phyloP scores from a whole-genome alignment of 2,797 vertebrate species.

The Morus bassanus region DNA sequence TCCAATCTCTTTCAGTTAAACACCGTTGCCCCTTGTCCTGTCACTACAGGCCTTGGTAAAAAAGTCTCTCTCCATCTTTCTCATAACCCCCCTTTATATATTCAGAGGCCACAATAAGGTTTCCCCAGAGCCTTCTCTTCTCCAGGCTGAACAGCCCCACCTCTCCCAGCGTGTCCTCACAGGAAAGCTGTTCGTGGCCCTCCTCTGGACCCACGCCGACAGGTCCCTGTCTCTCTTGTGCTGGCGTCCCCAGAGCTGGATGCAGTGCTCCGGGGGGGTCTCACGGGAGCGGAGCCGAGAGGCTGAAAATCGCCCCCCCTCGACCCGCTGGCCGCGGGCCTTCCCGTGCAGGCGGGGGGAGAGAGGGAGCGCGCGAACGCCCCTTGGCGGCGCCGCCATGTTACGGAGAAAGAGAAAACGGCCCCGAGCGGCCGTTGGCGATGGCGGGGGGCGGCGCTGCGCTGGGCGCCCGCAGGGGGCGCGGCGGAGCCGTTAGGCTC shows the following conservation, averaged over 20 bases:
- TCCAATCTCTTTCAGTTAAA: neutral
- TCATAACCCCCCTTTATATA: too few relatives aligned
- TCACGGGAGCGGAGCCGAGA: neutral
- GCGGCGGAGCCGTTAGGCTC: neutral
- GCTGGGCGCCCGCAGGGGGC: neutral
- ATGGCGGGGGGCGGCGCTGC: neutral
- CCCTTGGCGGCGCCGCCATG: too few relatives aligned
- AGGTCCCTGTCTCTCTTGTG: too few relatives aligned
- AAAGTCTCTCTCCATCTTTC: neutral
- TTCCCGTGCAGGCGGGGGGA: neutral
- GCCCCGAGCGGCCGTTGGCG: neutral
- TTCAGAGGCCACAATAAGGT: rapidly evolving
- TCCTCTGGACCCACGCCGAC: neutral
- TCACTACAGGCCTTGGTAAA: neutral
- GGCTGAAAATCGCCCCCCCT: neutral
- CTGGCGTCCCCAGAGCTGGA: neutral
- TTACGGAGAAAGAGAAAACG: neutral
- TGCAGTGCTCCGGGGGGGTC: neutral
- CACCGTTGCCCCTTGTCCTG: neutral
- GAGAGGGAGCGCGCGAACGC: too few relatives aligned
- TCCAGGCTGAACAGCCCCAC: neutral
- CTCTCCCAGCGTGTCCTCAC: neutral
- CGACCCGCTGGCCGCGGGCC: too few relatives aligned
- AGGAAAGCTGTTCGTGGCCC: too few relatives aligned
- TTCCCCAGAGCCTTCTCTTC: neutral